Evolutionary conservation across 2,888 invertebrate genomes (phyloP), one percentile per base, ranked within the genome.

Genomic region (Tryphoninae sp.): DNA sequence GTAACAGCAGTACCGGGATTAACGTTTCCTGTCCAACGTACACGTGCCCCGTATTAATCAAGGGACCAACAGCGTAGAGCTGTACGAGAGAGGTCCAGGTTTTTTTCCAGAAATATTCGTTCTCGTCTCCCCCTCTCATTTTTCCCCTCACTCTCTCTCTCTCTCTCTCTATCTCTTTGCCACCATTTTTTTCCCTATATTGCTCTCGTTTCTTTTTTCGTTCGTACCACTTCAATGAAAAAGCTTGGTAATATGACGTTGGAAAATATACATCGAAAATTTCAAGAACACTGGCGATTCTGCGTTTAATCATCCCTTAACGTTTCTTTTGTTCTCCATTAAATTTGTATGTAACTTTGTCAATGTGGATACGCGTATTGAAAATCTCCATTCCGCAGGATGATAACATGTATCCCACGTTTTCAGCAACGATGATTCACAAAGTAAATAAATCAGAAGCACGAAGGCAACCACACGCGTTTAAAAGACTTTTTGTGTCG

Each of bases 1-100:
- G 40, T 40, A 19, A 33, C 73, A 55, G 49, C 69, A 65, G 71
- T 65, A 45, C 55, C 16, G 71, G 71, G 78, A 78, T 78, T 78
- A 73, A 73, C 73, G 67, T 42, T 59, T 61, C 51, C 73, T 62
- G 68, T 53, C 73, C 62, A 45, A 40, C 45, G n/a, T 68, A 73
- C 45, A 73, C 73, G 62, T 68, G 78, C 55, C 33, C 45, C 61
- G 42, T 42, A 73, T 79, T 68, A 78, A 78, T 73, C 73, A 78
- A 73, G 40, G 19, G 16, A 72, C 59, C 72, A 78, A 55, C 65
- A 61, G 72, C 40, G 33, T 33, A 0, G 33, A 51, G 58, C 26
- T 42, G 45, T 26, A 26, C 45, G 51, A 61, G 16, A 16, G 16
- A 3, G 55, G 13, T 51, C 13, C 40, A 51, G n/a, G 59, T 67